Evolutionary conservation across 2,888 invertebrate species (phyloP).

Genomic region (Pycnomerus fuliginosus): DNA sequence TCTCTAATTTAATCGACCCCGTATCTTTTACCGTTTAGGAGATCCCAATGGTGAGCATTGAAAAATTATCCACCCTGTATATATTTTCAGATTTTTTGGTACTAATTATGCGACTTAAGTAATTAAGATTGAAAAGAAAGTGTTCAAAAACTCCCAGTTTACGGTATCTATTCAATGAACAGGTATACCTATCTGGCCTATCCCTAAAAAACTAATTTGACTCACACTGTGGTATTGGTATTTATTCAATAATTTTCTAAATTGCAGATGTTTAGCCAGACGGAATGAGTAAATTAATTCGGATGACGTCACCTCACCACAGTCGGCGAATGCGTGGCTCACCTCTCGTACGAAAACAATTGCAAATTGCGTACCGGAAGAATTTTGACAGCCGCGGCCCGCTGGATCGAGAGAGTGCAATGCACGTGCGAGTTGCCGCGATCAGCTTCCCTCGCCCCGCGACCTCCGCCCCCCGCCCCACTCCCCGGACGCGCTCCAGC

Average conservation of each 20-base stretch:
- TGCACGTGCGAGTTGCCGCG: constrained; percentile 15
- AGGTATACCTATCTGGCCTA: background rate
- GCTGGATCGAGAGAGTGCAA: constrained; percentile 8
- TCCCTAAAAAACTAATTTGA: background rate
- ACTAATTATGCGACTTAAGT: too few species aligned
- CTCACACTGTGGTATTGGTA: background rate
- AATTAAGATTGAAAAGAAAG: too few species aligned
- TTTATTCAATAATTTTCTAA: background rate
- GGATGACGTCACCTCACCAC: background rate
- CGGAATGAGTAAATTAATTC: background rate
- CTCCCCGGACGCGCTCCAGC: constrained; percentile 26
- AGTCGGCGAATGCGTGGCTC: too few species aligned
- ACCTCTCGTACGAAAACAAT: background rate
- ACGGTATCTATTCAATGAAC: too few species aligned
- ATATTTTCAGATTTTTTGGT: too few species aligned
- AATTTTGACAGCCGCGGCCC: constrained; percentile 4
- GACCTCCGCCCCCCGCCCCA: constrained; percentile 2
- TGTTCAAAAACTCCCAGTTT: too few species aligned
- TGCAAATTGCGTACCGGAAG: constrained; percentile 18
- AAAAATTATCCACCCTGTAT: too few species aligned
- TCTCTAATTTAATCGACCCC: too few species aligned
- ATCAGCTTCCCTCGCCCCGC: constrained; percentile 1
- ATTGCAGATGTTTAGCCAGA: background rate
- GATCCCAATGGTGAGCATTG: too few species aligned
- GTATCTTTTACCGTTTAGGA: too few species aligned